Evolutionary conservation across 2,888 invertebrate species (phyloP).

Genomic region (Machimus atricapillus): DNA sequence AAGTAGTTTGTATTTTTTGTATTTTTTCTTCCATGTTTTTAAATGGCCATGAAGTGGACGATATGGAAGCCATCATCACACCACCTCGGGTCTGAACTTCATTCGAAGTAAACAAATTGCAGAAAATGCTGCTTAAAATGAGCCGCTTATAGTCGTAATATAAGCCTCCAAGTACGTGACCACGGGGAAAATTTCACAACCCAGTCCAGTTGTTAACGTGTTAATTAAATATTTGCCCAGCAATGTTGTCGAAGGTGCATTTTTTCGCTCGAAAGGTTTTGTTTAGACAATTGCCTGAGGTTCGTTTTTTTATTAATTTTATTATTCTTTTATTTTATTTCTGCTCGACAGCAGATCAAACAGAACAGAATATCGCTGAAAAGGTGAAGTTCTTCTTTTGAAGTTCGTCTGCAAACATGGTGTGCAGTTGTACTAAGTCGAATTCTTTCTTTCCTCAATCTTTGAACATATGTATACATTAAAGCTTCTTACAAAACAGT

Average conservation of each 20-base stretch:
- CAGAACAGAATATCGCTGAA: background rate
- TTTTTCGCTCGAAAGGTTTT: background rate
- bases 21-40: background rate
- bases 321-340: background rate
- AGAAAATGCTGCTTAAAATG: background rate
- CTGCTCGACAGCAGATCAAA: background rate
- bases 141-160: background rate
- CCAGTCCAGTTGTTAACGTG: slow-evolving; percentile 7
- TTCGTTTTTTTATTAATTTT: background rate
- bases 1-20: background rate
- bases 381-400: background rate
- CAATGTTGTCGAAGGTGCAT: background rate
- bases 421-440: background rate
- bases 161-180: slow-evolving; percentile 14
- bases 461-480: background rate
- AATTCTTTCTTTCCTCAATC: background rate
- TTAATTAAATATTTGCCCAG: slow-evolving; percentile 21
- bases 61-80: background rate
- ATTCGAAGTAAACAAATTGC: background rate
- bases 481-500: background rate
- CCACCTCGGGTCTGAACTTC: background rate
- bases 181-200: background rate
- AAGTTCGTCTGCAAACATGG: background rate
- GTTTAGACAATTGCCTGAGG: background rate
- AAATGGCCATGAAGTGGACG: background rate